phyloP scores from a whole-genome alignment of 2,113 vertebrate species.

The Saccopteryx bilineata region DNA sequence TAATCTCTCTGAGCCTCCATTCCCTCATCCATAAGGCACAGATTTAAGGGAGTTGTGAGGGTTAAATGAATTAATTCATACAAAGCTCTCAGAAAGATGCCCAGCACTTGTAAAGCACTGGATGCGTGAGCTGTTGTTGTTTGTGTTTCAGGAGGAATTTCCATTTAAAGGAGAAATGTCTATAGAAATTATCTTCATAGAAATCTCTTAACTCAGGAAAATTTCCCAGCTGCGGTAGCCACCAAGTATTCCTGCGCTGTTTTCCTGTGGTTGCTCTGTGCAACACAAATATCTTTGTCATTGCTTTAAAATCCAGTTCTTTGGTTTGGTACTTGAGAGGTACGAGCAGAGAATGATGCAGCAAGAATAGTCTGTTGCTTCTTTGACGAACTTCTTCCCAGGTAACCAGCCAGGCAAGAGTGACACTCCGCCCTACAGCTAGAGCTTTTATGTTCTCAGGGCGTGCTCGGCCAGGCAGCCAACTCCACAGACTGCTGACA shows the following conservation, averaged over 20 bases:
- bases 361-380: neutral
- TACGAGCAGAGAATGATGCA: neutral
- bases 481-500: rapidly evolving
- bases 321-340: conserved; percentile 58
- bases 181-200: conserved; percentile 55
- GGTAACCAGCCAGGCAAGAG: neutral
- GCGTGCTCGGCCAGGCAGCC: neutral
- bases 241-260: conserved; percentile 32
- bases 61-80: neutral
- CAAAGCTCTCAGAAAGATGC: neutral
- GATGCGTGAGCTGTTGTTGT: neutral
- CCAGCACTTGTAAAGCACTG: neutral
- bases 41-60: neutral
- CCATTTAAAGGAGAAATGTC: conserved; percentile 77
- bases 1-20: neutral
- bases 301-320: conserved; percentile 47
- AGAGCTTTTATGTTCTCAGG: neutral
- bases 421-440: rapidly evolving
- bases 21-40: neutral
- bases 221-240: conserved; percentile 24
- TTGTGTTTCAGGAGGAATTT: conserved; percentile 67
- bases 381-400: neutral
- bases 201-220: conserved; percentile 76
- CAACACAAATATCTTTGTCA: conserved; percentile 53
- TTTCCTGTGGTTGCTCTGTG: neutral